Evolutionary conservation across 2,888 invertebrate genomes (phyloP), one percentile per base, ranked within the genome.

Genomic region (Boloria selene): DNA sequence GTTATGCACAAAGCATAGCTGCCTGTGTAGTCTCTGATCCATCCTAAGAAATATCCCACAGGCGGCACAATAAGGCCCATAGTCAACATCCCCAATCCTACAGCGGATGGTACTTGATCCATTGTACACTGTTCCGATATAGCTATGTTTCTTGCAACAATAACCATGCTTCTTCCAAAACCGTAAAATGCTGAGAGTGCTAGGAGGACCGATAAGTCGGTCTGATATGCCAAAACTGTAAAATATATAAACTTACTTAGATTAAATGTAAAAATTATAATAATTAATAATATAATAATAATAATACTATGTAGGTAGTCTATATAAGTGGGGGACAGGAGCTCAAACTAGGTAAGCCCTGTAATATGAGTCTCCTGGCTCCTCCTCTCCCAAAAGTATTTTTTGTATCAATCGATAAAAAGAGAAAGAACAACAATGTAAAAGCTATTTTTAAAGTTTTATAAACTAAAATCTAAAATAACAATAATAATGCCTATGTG

Each of bases 31-130:
- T 96, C 96, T 74, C 95, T 93, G 60, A 95, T 87, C 93, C 94
- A 95, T 18, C 95, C 95, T 76, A 90, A 77, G 85, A 93, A 84
- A 72, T 95, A 95, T 1, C 95, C 96, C 1, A 94, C 78, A 1
- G 94, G 93, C 6, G 95, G 94, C 0, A 95, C 94, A 44, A 95
- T 90, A 2, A 95, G 77, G 3, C 95, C 95, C 89, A 95, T 95
- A 0, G 94, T 92, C 56, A 96, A 90, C 96, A 96, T 96, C 72
- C 95, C 95, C 2, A 96, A 86, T 0, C 96, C 96, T 2, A 96
- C 92, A 0, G 95, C 96, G 0, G 95, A 94, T 0, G 96, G 94
- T 0, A 96, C 94, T 69, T 93, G 90, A 0, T 91, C 90, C 70
- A 83, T 65, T 14, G 88, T 86, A 71, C 94, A 94, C 77, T 95